Evolutionary conservation across 2,888 invertebrate species (phyloP).

Genomic region (Hirtodrosophila trivittata): DNA sequence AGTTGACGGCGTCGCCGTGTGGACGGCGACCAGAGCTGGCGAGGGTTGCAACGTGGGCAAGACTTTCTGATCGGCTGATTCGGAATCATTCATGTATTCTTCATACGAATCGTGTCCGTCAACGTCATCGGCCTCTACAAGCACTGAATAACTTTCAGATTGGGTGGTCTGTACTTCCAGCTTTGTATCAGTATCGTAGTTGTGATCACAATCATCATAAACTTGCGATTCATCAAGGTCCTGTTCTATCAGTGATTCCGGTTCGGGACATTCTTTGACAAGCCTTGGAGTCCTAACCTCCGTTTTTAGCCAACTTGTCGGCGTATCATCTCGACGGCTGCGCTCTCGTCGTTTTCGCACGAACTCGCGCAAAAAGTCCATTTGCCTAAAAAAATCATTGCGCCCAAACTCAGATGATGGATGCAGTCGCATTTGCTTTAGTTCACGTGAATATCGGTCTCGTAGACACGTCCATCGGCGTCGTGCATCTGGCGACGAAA

Average conservation of each 20-base stretch:
- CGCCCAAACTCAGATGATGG: slow-evolving; percentile 73
- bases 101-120: slow-evolving; percentile 49
- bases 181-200: slow-evolving; percentile 58
- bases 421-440: slow-evolving; percentile 79
- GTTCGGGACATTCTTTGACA: slow-evolving; percentile 27
- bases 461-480: slow-evolving; percentile 83
- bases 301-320: slow-evolving; percentile 60
- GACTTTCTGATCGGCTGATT: slow-evolving; percentile 39
- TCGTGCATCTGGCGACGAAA: slow-evolving; percentile 70
- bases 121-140: slow-evolving; percentile 67
- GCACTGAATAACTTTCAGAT: slow-evolving; percentile 66
- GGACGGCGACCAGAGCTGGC: slow-evolving; percentile 43
- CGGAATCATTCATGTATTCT: slow-evolving; percentile 47
- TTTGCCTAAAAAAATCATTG: slow-evolving; percentile 79
- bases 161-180: slow-evolving; percentile 61
- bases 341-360: slow-evolving; percentile 79
- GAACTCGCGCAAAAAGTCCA: slow-evolving; percentile 81
- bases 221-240: slow-evolving; percentile 48
- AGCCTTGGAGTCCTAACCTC: slow-evolving; percentile 41
- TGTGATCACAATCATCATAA: slow-evolving; percentile 63
- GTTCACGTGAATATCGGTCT: slow-evolving; percentile 83
- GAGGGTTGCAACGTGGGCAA: slow-evolving; percentile 42
- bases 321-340: slow-evolving; percentile 65
- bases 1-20: slow-evolving; percentile 26
- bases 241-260: slow-evolving; percentile 42